Evolutionary conservation across 2,113 vertebrate genomes (phyloP), one percentile per base, ranked within the genome.

Genomic region (Ascaphus truei): DNA sequence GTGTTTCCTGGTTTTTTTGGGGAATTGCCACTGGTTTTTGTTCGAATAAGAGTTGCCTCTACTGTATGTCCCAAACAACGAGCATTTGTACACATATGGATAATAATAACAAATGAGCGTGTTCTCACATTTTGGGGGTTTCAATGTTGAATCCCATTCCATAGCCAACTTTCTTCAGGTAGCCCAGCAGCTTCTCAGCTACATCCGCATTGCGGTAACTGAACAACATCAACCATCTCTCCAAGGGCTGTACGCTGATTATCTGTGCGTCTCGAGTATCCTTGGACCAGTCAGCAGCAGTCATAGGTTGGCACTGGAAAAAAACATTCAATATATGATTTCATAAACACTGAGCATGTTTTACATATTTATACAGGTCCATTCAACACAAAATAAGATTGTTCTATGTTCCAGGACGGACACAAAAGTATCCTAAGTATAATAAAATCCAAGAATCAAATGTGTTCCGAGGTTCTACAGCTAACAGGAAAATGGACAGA

Each of bases 261-360:
- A 79, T 13, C 61, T 69, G 83, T 61, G 64, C 75, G 23, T 62
- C 30, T 15, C 72, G 76, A 4, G 79, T 68, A 30, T 84, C 82
- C 37, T 68, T 77, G 59, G 77, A 76, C 84, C 83, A 86, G 5
- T 86, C 78, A 10, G 78, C 77, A 47, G 82, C 71, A 71, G 67
- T 79, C 9, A 29, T 9, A 13, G 83, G 84, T 15, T 74, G 75
- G 53, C 72, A 77, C 83, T 84, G 67, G 36, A 31, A 74, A 51
- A 75, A 30, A 23, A 1, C 51, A 61, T 43, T 7, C 12, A 9
- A 39, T 8, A 39, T 5, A 13, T 43, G 36, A 5, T 5, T 5
- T 7, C n/a, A 9, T 7, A 11, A 22, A 23, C 37, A 6, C 11
- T 48, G 16, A 37, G 2, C 16, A 16, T n/a, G n/a, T n/a, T n/a